A percentile compares a stretch with the other conserved stretches of the same genome.
These are phyloP conservation scores for Chionodraco myersi DNA, from an alignment of 2,113 vertebrate species.

Conservation along the genomic window DNA sequence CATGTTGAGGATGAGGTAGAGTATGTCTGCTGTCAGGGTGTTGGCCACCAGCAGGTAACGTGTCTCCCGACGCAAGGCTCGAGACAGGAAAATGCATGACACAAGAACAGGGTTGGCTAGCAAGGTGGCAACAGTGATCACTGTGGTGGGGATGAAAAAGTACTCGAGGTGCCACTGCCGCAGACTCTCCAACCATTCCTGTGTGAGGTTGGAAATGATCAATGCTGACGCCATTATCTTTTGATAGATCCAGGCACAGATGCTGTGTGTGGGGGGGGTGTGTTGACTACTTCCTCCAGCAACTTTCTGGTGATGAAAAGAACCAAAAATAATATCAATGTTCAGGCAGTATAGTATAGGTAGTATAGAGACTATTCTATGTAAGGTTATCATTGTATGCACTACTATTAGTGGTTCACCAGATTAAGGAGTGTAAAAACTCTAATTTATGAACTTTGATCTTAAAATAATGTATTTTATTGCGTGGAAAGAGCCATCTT, in stretches of 20 bases:
- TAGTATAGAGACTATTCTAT: not conserved
- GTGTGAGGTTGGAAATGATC: conserved; percentile 52
- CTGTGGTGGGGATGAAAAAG: conserved; percentile 78
- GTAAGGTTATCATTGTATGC: no score
- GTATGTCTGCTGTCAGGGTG: conserved; percentile 80
- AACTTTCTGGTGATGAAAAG: conserved; percentile 41
- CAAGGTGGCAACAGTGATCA: conserved; percentile 77
- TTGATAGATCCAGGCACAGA: not conserved
- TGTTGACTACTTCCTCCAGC: conserved; percentile 1
- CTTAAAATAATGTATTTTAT: not conserved
- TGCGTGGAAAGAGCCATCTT: not conserved
- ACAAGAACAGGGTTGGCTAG: conserved; percentile 79
- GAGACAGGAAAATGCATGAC: conserved; percentile 76
- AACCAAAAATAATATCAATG: conserved; percentile 18
- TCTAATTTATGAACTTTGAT: not conserved
- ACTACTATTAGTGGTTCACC: no score
- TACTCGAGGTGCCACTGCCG: conserved; percentile 64
- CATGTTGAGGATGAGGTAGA: conserved; percentile 83
- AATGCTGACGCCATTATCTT: conserved; percentile 28
- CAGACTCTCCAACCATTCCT: conserved; percentile 59
- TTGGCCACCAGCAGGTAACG: conserved; percentile 86
- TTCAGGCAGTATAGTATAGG: not conserved
- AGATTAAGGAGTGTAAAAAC: not conserved
- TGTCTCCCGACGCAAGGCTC: conserved; percentile 78
- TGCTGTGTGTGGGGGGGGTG: not conserved